Percentiles rank a stretch among this genome's conserved stretches.
These are phyloP conservation scores for Cosmorhoe ocellata DNA, from an alignment of 2,888 invertebrate genomes.

Conservation along the genomic window DNA sequence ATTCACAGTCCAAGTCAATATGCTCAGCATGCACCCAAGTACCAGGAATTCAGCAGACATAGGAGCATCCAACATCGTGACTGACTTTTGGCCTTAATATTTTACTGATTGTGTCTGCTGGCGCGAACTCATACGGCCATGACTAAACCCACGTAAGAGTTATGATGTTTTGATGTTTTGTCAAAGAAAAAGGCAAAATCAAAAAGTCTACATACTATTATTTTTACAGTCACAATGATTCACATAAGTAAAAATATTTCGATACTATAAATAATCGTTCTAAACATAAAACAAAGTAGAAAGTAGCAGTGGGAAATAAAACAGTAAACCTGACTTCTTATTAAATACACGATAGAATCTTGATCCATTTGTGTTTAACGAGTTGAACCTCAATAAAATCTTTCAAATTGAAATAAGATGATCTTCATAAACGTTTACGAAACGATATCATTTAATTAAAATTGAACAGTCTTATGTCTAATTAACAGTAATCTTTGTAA, in stretches of 20 bases:
- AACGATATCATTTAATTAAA: conserved; percentile 42
- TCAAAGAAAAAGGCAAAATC: too few species aligned
- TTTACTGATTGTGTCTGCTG: conserved; percentile 61
- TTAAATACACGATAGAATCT: conserved; percentile 36
- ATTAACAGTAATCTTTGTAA: conserved; percentile 44
- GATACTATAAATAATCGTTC: conserved; percentile 13
- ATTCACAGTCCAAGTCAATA: conserved; percentile 3
- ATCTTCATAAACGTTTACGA: conserved; percentile 38
- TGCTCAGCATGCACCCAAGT: conserved; percentile 33
- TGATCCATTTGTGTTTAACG: conserved; percentile 39
- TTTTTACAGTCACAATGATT: too few species aligned
- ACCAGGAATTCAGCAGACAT: conserved; percentile 49
- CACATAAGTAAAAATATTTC: conserved; percentile 4
- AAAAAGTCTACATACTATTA: too few species aligned
- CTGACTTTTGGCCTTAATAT: conserved; percentile 80
- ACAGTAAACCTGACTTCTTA: conserved; percentile 33
- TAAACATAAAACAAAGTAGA: conserved; percentile 27
- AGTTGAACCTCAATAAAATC: conserved; percentile 36
- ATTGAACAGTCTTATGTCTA: conserved; percentile 41
- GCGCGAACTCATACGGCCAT: conserved; percentile 58
- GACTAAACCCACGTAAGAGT: conserved; percentile 55
- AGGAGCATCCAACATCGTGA: conserved; percentile 63
- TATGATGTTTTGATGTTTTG: conserved; percentile 22
- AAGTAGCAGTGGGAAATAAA: conserved; percentile 31
- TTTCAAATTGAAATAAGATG: conserved; percentile 38